phyloP scores from a whole-genome alignment of 2,888 invertebrate species.

The Acanthosepion esculentum region DNA sequence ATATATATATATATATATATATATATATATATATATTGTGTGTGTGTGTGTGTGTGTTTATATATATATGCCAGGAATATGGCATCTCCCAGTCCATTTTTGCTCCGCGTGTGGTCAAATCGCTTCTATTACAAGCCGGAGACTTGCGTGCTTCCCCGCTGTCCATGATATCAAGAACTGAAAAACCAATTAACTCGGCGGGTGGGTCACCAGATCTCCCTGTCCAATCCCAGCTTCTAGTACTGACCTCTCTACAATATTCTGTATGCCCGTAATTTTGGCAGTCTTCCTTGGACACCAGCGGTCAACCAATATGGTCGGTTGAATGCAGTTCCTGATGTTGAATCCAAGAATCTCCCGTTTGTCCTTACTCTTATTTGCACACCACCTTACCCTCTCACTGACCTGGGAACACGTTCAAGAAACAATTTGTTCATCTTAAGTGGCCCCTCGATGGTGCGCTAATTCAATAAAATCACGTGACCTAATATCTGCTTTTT shows the following conservation, averaged over 20 bases:
- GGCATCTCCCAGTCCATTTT: not conserved
- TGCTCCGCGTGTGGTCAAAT: not conserved
- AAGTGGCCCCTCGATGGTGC: not conserved
- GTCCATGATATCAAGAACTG: not conserved
- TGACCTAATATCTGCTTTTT: not conserved
- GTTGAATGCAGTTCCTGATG: not conserved
- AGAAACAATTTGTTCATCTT: constrained; percentile 21
- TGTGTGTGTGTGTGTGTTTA: not conserved
- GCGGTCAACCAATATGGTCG: not conserved
- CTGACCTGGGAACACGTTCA: not conserved
- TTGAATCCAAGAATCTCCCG: not conserved
- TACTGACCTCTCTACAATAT: not conserved
- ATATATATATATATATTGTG: not conserved
- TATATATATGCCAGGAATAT: not conserved
- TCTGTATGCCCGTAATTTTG: not conserved
- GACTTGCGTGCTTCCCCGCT: not conserved
- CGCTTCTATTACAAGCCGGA: not conserved
- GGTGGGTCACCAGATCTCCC: not conserved
- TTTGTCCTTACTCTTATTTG: not conserved
- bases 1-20: not conserved
- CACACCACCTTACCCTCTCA: not conserved
- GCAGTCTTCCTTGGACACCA: not conserved
- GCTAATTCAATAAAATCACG: constrained; percentile 11
- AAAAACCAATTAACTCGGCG: constrained; percentile 12
- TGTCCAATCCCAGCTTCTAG: not conserved